Evolutionary conservation across 2,797 vertebrate genomes (phyloP).

Genomic region (Notolepis coatsorum): DNA sequence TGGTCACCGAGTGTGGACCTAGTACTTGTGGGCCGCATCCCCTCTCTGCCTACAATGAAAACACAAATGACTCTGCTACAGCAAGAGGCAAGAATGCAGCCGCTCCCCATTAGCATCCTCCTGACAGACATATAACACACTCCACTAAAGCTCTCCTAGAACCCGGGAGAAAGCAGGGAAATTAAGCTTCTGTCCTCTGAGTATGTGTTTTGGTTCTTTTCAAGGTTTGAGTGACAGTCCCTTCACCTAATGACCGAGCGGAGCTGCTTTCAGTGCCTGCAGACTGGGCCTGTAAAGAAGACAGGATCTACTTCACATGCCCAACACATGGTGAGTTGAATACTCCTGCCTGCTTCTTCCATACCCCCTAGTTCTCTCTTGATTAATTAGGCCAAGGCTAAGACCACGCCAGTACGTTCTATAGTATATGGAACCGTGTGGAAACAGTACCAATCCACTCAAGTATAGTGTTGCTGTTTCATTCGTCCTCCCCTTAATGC

Average conservation of each 20-base stretch:
- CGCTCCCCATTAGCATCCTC: constrained; percentile 49
- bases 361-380: background rate
- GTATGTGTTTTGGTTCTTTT: constrained; percentile 50
- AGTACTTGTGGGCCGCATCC: constrained; percentile 26
- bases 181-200: constrained; percentile 44
- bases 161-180: constrained; percentile 11
- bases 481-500: background rate
- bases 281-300: constrained; percentile 15
- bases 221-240: constrained; percentile 51
- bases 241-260: constrained; percentile 27
- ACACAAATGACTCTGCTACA: constrained; percentile 47
- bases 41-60: constrained; percentile 37
- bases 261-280: constrained; percentile 16
- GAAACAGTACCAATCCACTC: background rate
- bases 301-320: constrained; percentile 20
- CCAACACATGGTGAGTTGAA: constrained; percentile 40
- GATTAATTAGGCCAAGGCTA: background rate
- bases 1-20: constrained; percentile 31
- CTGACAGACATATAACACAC: constrained; percentile 37
- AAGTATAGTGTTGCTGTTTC: background rate
- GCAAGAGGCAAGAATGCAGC: constrained; percentile 47
- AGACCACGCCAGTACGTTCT: no score
- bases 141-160: constrained; percentile 34
- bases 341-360: constrained; percentile 8
- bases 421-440: background rate